phyloP scores from a whole-genome alignment of 2,113 vertebrate species.

The Chunga burmeisteri region DNA sequence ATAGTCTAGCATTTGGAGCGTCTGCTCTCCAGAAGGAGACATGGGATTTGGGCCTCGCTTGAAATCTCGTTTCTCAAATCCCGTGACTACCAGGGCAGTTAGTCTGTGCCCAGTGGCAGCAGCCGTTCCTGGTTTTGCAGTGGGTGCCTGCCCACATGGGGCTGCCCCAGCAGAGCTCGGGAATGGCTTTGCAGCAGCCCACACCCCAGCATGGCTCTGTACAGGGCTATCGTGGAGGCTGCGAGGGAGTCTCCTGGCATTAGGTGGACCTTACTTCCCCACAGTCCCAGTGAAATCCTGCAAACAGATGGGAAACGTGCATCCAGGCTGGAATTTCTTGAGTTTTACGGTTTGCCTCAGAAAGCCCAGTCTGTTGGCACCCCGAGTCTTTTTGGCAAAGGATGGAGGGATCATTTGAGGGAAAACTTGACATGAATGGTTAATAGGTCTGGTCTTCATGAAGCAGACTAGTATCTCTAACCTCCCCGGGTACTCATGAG shows the following conservation, averaged over 20 bases:
- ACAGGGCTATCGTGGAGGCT: neutral
- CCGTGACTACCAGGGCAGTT: neutral
- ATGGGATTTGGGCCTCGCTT: neutral
- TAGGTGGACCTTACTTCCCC: neutral
- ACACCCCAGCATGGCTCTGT: neutral
- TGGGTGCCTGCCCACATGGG: fast-evolving
- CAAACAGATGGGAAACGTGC: neutral
- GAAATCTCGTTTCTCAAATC: neutral
- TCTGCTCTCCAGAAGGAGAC: neutral
- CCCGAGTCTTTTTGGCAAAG: neutral
- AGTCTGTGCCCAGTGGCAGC: neutral
- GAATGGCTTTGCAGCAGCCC: neutral
- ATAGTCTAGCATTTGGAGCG: neutral
- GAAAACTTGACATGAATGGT: neutral
- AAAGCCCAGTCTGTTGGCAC: neutral
- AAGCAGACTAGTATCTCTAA: neutral
- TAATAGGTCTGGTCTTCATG: neutral
- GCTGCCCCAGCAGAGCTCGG: neutral
- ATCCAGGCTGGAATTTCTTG: neutral
- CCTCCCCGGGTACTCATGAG: neutral
- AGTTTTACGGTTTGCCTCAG: neutral
- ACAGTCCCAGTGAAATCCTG: neutral
- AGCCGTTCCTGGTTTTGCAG: neutral
- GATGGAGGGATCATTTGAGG: neutral
- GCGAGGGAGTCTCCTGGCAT: fast-evolving